Evolutionary conservation across 2,888 invertebrate species (phyloP).

Genomic region (Eulithis prunata): DNA sequence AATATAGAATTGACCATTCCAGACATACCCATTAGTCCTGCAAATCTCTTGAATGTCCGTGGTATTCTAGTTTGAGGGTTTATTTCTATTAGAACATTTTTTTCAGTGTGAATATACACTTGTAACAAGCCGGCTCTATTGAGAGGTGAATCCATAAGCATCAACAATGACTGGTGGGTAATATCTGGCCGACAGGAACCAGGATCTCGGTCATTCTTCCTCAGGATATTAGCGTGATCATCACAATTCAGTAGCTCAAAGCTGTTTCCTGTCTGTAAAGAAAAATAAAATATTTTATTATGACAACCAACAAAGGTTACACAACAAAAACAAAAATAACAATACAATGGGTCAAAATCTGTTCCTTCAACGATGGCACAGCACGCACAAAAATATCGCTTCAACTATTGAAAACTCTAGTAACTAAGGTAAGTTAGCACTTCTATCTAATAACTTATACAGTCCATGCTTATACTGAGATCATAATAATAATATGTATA

Average conservation of each 20-base stretch:
- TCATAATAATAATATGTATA: too few relatives aligned
- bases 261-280: constrained; percentile 89
- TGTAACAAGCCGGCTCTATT: constrained; percentile 98
- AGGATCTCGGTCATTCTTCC: constrained; percentile 94
- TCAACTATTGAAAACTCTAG: too few relatives aligned
- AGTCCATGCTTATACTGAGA: too few relatives aligned
- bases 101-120: constrained; percentile 96
- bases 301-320: too few relatives aligned
- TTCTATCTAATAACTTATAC: too few relatives aligned
- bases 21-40: constrained; percentile 94
- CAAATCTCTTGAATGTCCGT: constrained; percentile 97
- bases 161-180: constrained; percentile 97
- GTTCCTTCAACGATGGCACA: too few relatives aligned
- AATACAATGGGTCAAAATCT: too few relatives aligned
- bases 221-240: constrained; percentile 93
- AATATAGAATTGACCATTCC: neutral
- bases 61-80: constrained; percentile 99
- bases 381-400: too few relatives aligned
- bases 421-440: too few relatives aligned
- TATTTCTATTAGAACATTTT: constrained; percentile 96
- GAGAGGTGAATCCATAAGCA: constrained; percentile 98
- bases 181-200: constrained; percentile 98
- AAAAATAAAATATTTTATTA: constrained; percentile 1
- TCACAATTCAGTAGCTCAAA: constrained; percentile 98
- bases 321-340: too few relatives aligned